Percentiles rank a stretch among this genome's conserved stretches.
phyloP scores from a whole-genome alignment of 2,888 invertebrate genomes.

The Andrena haemorrhoa region DNA sequence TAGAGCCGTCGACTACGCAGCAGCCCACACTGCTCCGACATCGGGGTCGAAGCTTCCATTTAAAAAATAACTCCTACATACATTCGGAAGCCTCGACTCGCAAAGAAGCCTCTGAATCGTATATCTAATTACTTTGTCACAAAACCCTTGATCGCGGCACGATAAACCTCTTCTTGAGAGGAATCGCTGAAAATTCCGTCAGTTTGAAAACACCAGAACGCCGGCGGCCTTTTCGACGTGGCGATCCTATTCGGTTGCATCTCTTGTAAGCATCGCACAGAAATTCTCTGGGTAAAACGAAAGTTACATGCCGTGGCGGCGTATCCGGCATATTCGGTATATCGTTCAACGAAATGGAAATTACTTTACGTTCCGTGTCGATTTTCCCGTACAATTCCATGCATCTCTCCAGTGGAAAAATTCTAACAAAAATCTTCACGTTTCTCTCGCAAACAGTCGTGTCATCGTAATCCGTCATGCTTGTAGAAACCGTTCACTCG shows the following conservation, averaged over 20 bases:
- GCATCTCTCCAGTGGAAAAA: slow-evolving; percentile 64
- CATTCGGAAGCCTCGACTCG: background rate
- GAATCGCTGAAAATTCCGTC: slow-evolving; percentile 83
- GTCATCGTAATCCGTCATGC: slow-evolving; percentile 57
- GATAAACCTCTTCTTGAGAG: slow-evolving; percentile 82
- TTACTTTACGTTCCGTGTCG: slow-evolving; percentile 66
- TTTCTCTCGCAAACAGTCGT: slow-evolving; percentile 46
- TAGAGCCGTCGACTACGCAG: background rate
- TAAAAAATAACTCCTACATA: background rate
- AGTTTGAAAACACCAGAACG: slow-evolving; percentile 83
- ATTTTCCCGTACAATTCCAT: slow-evolving; percentile 67
- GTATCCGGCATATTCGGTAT: background rate
- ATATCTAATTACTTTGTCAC: slow-evolving; percentile 79
- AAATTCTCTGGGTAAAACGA: slow-evolving; percentile 75
- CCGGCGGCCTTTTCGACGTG: slow-evolving; percentile 58
- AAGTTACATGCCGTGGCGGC: background rate
- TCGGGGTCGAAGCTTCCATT: background rate
- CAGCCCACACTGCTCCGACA: too few relatives aligned
- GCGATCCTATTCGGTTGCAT: slow-evolving; percentile 60
- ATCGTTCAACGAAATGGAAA: background rate
- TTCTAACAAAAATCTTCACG: slow-evolving; percentile 71
- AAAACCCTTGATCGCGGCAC: slow-evolving; percentile 76
- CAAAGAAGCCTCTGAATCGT: background rate
- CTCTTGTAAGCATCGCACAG: slow-evolving; percentile 81
- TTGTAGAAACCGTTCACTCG: background rate